phyloP scores from a whole-genome alignment of 37 sponge, comb jelly and placozoan species.

The Oopsacas minuta region DNA sequence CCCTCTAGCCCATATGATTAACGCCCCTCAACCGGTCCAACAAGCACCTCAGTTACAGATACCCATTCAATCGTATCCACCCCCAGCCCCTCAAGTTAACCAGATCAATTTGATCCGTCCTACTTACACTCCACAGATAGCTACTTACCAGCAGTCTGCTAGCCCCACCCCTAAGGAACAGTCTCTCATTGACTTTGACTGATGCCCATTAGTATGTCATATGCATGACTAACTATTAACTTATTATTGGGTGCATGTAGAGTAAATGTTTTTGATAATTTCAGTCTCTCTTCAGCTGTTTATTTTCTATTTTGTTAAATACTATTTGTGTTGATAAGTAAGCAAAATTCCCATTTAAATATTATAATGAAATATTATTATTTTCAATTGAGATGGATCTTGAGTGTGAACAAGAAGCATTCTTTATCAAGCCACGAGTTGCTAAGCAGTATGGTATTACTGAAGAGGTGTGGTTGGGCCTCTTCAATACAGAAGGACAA shows the following conservation, averaged over 20 bases:
- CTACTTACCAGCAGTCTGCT: neutral
- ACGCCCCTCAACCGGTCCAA: neutral
- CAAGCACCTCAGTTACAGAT: neutral
- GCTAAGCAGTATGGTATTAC: neutral
- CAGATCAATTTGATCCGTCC: neutral
- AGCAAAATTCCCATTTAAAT: no score
- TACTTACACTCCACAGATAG: neutral
- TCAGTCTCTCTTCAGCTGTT: no score
- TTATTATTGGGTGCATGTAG: no score
- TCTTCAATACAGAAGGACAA: neutral
- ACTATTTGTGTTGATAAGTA: no score
- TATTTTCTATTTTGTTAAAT: no score
- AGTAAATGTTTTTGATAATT: no score
- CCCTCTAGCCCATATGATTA: neutral
- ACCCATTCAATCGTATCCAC: neutral
- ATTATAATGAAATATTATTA: no score
- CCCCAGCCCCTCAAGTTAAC: neutral
- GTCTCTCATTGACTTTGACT: constrained; percentile 14
- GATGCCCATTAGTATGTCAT: no score
- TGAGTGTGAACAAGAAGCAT: neutral
- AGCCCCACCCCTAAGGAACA: constrained; percentile 1
- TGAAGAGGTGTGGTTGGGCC: neutral
- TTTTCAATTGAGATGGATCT: no score
- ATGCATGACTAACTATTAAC: no score
- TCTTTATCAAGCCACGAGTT: neutral